Percentiles rank a stretch among this genome's conserved stretches.
Conservation (phyloP, 2,888 invertebrate species). For the Drosophila buzzatii region DNA sequence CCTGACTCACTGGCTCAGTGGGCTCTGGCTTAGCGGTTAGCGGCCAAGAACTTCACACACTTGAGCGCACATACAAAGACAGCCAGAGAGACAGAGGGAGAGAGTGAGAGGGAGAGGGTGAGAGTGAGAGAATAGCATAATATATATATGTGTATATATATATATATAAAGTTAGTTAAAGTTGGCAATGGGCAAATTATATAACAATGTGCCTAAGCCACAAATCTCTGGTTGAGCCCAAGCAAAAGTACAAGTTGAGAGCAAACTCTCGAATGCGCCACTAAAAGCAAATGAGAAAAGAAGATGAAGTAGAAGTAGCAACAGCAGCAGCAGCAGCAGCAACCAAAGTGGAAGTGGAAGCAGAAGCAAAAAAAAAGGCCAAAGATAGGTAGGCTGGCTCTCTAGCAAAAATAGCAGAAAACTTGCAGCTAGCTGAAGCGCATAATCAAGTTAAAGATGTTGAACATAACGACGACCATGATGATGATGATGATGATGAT, state of each 20-base stretch:
- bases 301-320: constrained; percentile 25
- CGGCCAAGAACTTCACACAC: constrained; percentile 76
- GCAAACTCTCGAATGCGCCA: constrained; percentile 26
- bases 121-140: constrained; percentile 25
- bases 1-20: constrained; percentile 45
- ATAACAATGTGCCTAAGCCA: constrained; percentile 70
- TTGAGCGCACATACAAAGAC: constrained; percentile 59
- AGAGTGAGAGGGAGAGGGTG: constrained; percentile 34
- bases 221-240: constrained; percentile 49
- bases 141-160: constrained; percentile 8
- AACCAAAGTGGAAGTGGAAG: constrained; percentile 47
- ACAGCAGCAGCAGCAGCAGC: constrained; percentile 14
- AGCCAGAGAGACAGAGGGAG: constrained; percentile 21
- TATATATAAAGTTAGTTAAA: constrained; percentile 45
- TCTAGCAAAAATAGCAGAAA: constrained; percentile 53
- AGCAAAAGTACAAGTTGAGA: constrained; percentile 70
- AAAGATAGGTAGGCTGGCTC: constrained; percentile 29
- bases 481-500: constrained; percentile 18
- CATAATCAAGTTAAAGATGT: constrained; percentile 19
- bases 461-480: constrained; percentile 3
- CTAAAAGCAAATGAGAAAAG: constrained; percentile 39
- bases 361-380: constrained; percentile 18
- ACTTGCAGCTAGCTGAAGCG: constrained; percentile 32
- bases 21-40: constrained; percentile 51
- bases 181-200: constrained; percentile 68